phyloP scores from a whole-genome alignment of 2,797 vertebrate species.

The Sibirionetta formosa region DNA sequence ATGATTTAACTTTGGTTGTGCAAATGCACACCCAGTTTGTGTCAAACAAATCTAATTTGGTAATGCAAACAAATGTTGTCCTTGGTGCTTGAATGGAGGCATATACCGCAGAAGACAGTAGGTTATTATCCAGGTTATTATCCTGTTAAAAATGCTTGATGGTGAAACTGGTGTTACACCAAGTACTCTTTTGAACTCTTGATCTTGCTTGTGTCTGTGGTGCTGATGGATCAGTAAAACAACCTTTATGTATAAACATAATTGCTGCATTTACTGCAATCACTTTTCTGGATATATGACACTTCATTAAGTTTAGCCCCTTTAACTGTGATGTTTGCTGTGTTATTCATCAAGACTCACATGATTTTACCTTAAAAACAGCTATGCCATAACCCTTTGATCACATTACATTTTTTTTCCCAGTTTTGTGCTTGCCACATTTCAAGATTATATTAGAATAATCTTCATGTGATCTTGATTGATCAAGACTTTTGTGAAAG shows the following conservation, averaged over 20 bases:
- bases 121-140: background rate
- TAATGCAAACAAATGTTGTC: background rate
- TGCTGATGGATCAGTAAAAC: background rate
- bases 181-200: background rate
- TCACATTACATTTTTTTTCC: background rate
- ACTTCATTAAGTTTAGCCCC: background rate
- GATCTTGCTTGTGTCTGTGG: background rate
- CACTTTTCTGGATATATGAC: background rate
- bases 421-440: background rate
- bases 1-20: slow-evolving; percentile 27
- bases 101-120: background rate
- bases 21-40: background rate
- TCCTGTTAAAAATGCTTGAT: background rate
- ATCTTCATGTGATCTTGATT: background rate
- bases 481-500: background rate
- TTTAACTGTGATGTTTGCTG: background rate
- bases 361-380: background rate
- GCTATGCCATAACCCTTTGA: background rate
- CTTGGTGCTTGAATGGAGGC: background rate
- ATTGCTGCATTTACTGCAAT: background rate
- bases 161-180: background rate
- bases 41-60: slow-evolving; percentile 34
- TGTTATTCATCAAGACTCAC: background rate
- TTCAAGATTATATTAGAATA: background rate
- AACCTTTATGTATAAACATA: background rate